A percentile compares a stretch with the other conserved stretches of the same genome.
Conservation (phyloP, 2,113 vertebrate species). For the Mesocricetus auratus region DNA sequence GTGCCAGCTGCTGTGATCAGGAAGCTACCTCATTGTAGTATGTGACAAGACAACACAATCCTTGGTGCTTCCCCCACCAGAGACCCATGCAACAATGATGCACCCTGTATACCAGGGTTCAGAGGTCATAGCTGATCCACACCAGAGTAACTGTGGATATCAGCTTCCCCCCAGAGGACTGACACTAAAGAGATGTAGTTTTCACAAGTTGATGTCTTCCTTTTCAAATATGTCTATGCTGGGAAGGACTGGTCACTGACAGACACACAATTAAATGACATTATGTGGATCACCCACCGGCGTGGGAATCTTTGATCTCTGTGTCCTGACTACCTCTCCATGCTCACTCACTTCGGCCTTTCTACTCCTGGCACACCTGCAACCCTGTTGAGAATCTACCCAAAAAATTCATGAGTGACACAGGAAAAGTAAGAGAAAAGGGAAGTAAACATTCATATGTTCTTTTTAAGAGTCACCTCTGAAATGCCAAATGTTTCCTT, state of each 20-base stretch:
- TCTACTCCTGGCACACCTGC: background rate
- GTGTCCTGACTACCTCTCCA: background rate
- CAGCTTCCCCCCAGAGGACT: conserved; percentile 52
- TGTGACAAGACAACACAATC: background rate
- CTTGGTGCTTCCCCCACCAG: conserved; percentile 41
- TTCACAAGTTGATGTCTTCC: conserved; percentile 38
- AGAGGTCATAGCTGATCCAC: conserved; percentile 52
- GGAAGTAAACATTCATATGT: conserved; percentile 28
- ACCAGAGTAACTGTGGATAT: conserved; percentile 57
- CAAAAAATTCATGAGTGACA: background rate
- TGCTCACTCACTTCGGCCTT: background rate
- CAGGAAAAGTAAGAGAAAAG: background rate
- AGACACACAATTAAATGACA: background rate
- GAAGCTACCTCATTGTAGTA: background rate
- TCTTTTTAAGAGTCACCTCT: background rate
- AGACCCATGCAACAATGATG: conserved; percentile 48
- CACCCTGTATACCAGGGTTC: conserved; percentile 20
- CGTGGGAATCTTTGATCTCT: background rate
- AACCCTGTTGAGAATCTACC: background rate
- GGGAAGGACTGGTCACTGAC: background rate
- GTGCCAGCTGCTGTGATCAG: background rate
- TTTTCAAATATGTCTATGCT: background rate
- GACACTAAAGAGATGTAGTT: conserved; percentile 40
- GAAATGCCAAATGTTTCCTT: conserved; percentile 37
- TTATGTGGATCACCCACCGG: background rate